A percentile compares a stretch with the other conserved stretches of the same genome.
These are phyloP conservation scores for Colostygia pectinataria DNA, from an alignment of 2,888 invertebrate species.

Conservation along the genomic window DNA sequence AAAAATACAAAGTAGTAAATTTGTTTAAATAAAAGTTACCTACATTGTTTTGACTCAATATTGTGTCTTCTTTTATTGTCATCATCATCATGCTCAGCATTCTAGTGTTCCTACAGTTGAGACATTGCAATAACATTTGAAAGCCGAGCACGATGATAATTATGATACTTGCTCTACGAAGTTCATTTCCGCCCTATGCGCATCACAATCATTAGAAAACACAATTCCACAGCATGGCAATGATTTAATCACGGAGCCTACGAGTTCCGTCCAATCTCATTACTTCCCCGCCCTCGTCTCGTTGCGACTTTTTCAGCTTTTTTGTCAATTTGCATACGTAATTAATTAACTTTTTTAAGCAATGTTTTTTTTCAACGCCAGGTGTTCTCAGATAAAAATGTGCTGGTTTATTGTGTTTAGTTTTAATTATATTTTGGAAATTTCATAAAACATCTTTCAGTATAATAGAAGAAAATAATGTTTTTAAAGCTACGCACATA, in stretches of 20 bases:
- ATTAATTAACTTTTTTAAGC: conserved; percentile 73
- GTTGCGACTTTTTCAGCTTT: conserved; percentile 71
- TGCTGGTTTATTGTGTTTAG: conserved; percentile 40
- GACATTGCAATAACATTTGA: no score
- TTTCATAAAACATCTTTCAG: conserved; percentile 23
- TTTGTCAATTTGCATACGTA: conserved; percentile 79
- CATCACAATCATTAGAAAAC: conserved; percentile 12
- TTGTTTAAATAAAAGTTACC: no score
- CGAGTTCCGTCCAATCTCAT: conserved; percentile 73
- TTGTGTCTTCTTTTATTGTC: no score
- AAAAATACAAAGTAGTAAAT: no score
- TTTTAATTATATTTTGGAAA: conserved; percentile 36
- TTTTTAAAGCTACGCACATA: no score
- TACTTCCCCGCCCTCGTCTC: conserved; percentile 58
- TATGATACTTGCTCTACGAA: background rate
- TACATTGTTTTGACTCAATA: no score
- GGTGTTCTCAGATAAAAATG: conserved; percentile 53
- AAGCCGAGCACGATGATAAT: no score
- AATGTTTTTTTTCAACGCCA: conserved; percentile 55
- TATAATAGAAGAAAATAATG: no score
- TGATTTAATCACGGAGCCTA: conserved; percentile 42
- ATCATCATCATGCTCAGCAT: no score
- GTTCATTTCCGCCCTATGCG: conserved; percentile 1
- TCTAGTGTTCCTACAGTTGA: no score
- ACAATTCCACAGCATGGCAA: conserved; percentile 10